Base-by-base conservation (phyloP, 2,797 vertebrate genomes). In the Pseudopleuronectes americanus region DNA sequence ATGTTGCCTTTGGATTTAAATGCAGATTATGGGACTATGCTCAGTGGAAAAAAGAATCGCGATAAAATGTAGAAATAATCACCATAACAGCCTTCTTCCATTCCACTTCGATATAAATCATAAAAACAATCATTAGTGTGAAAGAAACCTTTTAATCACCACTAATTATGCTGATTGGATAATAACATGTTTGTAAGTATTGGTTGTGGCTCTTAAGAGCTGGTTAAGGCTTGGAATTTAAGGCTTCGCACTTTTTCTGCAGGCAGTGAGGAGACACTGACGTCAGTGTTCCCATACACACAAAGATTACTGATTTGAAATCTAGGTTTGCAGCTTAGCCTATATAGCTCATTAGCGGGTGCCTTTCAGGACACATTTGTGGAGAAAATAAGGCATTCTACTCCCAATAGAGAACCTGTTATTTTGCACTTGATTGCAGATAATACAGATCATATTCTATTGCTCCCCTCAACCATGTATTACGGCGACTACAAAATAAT, bases 71-170 rank as follows among this genome's bases (percentile, higher is more conserved):
- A 61, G n/a, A 86, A 77, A 83, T 62, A 22, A 70, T 78, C 81
- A 67, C 64, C 61, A 64, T 24, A 52, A 62, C 58, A 82, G 60
- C 33, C 64, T 38, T 36, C 56, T 47, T 57, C 49, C 21, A 13
- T 67, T 84, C 51, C 54, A 57, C 57, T 84, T 80, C 64, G 67
- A 71, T 54, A 84, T 79, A 87, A 85, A 85, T 85, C 71, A 87
- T 89, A 79, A 82, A 79, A 77, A 66, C 52, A 49, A 80, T 86
- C 68, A 80, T 90, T 87, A 85, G 79, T 68, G 77, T 70, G 53
- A 89, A 83, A 76, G 77, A 78, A 89, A 83, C 80, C 71, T 86
- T 90, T 90, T 84, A 87, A 88, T 87, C 87, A 85, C 76, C 59
- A 56, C 74, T 84, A 80, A 88, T 90, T 88, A 84, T 53, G 74